Conservation (phyloP, 1,140 invertebrate species). For the Nasonia vitripennis region DNA sequence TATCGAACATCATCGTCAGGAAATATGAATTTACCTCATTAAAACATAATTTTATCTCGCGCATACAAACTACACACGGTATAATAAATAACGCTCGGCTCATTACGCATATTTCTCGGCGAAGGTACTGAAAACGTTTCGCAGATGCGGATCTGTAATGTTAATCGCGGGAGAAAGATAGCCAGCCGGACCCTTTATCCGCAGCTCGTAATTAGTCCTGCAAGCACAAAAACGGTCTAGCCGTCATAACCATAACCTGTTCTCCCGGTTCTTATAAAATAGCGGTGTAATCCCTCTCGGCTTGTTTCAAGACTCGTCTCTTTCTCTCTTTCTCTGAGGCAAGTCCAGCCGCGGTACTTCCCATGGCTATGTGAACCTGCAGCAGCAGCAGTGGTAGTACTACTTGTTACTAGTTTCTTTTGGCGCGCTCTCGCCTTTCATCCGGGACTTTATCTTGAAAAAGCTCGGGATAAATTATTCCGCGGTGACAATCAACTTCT, state of each 20-base stretch:
- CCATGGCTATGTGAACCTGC: constrained; percentile 19
- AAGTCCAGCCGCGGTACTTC: constrained; percentile 49
- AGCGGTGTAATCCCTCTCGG: constrained; percentile 31
- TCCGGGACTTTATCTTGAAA: background rate
- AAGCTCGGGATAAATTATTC: background rate
- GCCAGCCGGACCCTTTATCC: background rate
- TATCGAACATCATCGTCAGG: background rate
- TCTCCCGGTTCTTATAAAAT: constrained; percentile 38
- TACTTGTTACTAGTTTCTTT: background rate
- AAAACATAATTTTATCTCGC: constrained; percentile 7
- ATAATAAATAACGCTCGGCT: background rate
- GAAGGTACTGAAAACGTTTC: background rate
- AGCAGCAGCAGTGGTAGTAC: background rate
- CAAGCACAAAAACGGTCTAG: constrained; percentile 24
- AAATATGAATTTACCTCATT: background rate
- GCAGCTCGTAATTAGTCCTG: constrained; percentile 20
- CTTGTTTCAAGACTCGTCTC: background rate
- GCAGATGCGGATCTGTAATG: constrained; percentile 2
- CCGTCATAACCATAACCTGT: constrained; percentile 35
- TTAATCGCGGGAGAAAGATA: background rate
- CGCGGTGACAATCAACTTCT: background rate
- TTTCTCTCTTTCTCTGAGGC: background rate
- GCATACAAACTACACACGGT: background rate
- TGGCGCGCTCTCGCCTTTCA: background rate
- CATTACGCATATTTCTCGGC: background rate